Evolutionary conservation across 2,888 invertebrate species (phyloP).

Genomic region (Sphaeridia pumilis): DNA sequence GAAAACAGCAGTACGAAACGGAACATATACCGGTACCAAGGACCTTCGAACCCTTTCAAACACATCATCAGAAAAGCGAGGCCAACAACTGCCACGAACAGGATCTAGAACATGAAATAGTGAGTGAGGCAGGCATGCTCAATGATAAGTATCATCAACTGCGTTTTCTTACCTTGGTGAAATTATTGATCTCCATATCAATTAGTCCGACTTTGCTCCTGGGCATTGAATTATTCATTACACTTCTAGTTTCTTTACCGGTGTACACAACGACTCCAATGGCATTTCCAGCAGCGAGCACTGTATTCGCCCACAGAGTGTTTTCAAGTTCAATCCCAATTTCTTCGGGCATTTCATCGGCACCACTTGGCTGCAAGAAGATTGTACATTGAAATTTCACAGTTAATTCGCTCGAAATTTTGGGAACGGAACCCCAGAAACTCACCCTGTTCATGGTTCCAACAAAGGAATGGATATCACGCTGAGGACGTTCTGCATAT

Average conservation of each 20-base stretch:
- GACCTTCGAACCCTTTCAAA: conserved; percentile 89
- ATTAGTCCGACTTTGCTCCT: conserved; percentile 90
- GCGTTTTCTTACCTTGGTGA: conserved; percentile 85
- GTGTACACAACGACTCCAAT: conserved; percentile 93
- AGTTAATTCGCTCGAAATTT: too few relatives aligned
- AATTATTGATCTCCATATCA: conserved; percentile 89
- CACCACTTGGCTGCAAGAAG: conserved; percentile 8
- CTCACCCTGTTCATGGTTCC: conserved; percentile 53
- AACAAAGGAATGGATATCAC: conserved; percentile 93
- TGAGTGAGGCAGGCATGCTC: too few relatives aligned
- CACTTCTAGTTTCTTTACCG: conserved; percentile 88
- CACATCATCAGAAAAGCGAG: conserved; percentile 89
- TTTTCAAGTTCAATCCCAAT: conserved; percentile 73
- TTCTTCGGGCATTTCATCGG: conserved; percentile 26
- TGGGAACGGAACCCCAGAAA: background rate
- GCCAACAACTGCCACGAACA: conserved; percentile 59
- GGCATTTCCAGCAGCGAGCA: conserved; percentile 91
- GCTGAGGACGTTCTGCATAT: conserved; percentile 76
- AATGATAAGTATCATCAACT: too few relatives aligned
- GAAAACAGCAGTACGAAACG: conserved; percentile 94
- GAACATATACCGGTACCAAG: conserved; percentile 94
- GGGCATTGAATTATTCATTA: conserved; percentile 97
- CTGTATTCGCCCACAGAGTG: conserved; percentile 97
- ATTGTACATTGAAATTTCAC: too few relatives aligned
- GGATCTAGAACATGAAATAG: too few relatives aligned